A percentile compares a stretch with the other conserved stretches of the same genome.
These are phyloP conservation scores for Nudaria mundana DNA, from an alignment of 2,888 invertebrate species.

Conservation along the genomic window DNA sequence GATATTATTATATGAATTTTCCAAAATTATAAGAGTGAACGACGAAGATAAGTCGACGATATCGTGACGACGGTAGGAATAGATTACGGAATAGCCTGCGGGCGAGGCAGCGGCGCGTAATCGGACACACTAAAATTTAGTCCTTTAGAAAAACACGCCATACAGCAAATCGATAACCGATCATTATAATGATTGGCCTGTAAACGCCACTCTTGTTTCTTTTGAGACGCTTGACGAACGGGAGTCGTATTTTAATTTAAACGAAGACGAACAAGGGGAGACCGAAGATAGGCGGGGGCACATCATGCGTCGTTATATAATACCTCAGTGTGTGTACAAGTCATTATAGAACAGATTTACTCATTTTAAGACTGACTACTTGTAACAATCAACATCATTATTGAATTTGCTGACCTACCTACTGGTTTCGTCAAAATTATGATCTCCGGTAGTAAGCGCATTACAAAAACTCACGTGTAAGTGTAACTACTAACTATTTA, in stretches of 20 bases:
- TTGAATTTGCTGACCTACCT: slow-evolving; percentile 13
- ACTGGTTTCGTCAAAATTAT: slow-evolving; percentile 7
- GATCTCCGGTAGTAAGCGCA: slow-evolving; percentile 16
- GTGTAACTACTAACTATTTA: slow-evolving; percentile 46
- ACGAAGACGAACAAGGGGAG: slow-evolving; percentile 20
- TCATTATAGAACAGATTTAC: slow-evolving; percentile 29
- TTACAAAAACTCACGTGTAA: slow-evolving; percentile 25
- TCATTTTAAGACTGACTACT: slow-evolving; percentile 23
- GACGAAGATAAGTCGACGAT: slow-evolving; percentile 71
- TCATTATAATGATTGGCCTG: slow-evolving; percentile 78
- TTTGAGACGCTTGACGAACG: slow-evolving; percentile 67
- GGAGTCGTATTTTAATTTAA: slow-evolving; percentile 66
- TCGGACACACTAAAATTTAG: slow-evolving; percentile 70
- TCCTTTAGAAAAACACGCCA: slow-evolving; percentile 74
- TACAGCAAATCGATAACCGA: slow-evolving; percentile 76
- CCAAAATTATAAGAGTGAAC: slow-evolving; percentile 73
- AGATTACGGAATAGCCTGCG: slow-evolving; percentile 69
- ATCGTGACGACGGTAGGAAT: slow-evolving; percentile 76
- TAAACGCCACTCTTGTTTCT: slow-evolving; percentile 67
- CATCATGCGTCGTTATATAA: slow-evolving; percentile 27
- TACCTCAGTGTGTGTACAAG: slow-evolving; percentile 26
- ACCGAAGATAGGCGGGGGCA: slow-evolving; percentile 15
- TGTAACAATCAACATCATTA: slow-evolving; percentile 22
- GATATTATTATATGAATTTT: slow-evolving; percentile 79
- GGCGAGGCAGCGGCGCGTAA: slow-evolving; percentile 57